Conservation (phyloP, 2,888 invertebrate genomes). For the Philopedon plagiatum region DNA sequence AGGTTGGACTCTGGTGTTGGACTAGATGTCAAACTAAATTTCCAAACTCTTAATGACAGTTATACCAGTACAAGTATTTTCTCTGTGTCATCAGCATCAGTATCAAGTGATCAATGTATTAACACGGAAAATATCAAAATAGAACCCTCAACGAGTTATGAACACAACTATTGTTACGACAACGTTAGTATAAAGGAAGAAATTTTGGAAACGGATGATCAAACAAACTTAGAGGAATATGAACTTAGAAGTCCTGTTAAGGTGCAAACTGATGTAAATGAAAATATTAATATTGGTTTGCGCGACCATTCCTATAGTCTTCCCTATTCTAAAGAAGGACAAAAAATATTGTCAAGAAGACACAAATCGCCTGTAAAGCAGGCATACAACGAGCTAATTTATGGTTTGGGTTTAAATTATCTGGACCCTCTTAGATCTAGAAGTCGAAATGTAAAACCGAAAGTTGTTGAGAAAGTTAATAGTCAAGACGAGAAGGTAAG, state of each 20-base stretch:
- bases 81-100: background rate
- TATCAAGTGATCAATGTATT: constrained; percentile 6
- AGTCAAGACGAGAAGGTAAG: constrained; percentile 35
- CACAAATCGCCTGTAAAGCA: constrained; percentile 45
- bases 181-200: constrained; percentile 30
- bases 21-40: background rate
- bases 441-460: constrained; percentile 22
- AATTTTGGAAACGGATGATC: constrained; percentile 25
- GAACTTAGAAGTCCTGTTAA: background rate
- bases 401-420: constrained; percentile 58
- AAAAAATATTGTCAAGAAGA: constrained; percentile 28
- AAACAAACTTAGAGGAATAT: constrained; percentile 1
- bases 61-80: constrained; percentile 5
- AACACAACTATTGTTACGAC: constrained; percentile 61
- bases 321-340: constrained; percentile 48
- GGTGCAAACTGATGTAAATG: background rate
- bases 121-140: constrained; percentile 27
- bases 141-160: constrained; percentile 52
- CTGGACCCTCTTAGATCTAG: constrained; percentile 34
- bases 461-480: constrained; percentile 25
- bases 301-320: constrained; percentile 58
- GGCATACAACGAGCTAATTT: constrained; percentile 54
- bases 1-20: constrained; percentile 25
- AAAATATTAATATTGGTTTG: constrained; percentile 32
- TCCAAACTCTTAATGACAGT: background rate